A percentile compares a stretch with the other conserved stretches of the same genome.
Conservation (phyloP, 2,113 vertebrate species). For the Malurus elegans region DNA sequence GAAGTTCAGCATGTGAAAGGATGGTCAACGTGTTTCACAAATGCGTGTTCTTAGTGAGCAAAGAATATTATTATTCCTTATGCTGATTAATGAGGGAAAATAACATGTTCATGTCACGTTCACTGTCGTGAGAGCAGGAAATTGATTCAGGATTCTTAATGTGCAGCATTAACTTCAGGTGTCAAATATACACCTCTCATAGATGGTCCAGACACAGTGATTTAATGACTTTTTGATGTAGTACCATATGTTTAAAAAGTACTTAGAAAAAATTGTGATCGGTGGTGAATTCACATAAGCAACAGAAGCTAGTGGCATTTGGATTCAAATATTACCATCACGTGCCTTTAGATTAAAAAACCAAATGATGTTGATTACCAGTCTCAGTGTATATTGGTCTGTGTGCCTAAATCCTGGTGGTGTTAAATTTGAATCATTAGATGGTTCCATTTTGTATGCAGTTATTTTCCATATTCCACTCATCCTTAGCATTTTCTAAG, state of each 20-base stretch:
- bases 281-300: not conserved
- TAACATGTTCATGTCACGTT: not conserved
- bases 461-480: not conserved
- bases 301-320: not conserved
- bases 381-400: not conserved
- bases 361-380: not conserved
- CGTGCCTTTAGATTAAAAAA: not conserved
- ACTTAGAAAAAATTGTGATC: not conserved
- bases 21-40: not conserved
- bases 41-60: not conserved
- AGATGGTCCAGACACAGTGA: not conserved
- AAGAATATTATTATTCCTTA: not conserved
- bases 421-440: not conserved
- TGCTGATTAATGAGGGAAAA: not conserved
- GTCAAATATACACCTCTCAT: not conserved
- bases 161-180: not conserved
- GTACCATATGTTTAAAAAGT: not conserved
- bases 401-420: not conserved
- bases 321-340: not conserved
- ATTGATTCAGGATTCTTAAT: not conserved
- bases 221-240: not conserved
- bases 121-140: not conserved
- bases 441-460: not conserved
- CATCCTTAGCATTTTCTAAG: not conserved
- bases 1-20: not conserved